Evolutionary conservation across 2,888 invertebrate genomes (phyloP), one percentile per base, ranked within the genome.

Genomic region (Leptinotarsa rubiginosa): DNA sequence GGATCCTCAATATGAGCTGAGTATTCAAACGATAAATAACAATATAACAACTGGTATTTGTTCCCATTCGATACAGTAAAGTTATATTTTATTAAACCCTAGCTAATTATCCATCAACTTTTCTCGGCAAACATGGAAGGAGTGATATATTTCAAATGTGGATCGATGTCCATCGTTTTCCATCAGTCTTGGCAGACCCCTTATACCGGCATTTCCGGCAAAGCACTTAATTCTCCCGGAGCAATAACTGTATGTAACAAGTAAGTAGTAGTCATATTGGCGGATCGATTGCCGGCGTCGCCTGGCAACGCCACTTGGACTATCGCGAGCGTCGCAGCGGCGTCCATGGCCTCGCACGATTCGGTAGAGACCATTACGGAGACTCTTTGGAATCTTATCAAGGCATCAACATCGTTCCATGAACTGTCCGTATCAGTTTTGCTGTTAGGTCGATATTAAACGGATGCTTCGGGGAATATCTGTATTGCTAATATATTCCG

Each of bases 231-330:
- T 62, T 62, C 13, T 18, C n/a, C 16, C 62, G 62, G 62, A 62
- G 62, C n/a, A 62, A 62, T 62, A 31, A 62, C n/a, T 62, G 62
- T 62, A 41, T 31, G 62, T 62, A 62, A 62, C 62, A 62, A 62
- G 62, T 62, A 41, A 62, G 62, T 76, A 80, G 70, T 75, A 77
- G 81, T 81, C 81, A 78, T 76, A 80, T 79, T 79, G 80, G 78
- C 79, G 81, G 82, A 83, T 83, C 83, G 83, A 83, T 83, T 80
- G 73, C 74, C 79, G 75, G 41, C 62, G 83, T 83, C 81, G 81
- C 83, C 74, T 80, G 81, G 83, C 83, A 83, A 83, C 83, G 80
- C 78, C 77, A 79, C 72, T 75, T 70, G 77, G 76, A 77, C 77
- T 78, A 78, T 77, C 79, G 73, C 79, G 78, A 77, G 77, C 81